These are phyloP conservation scores for Lanius collurio DNA, from an alignment of 2,113 vertebrate species.

Conservation along the genomic window DNA sequence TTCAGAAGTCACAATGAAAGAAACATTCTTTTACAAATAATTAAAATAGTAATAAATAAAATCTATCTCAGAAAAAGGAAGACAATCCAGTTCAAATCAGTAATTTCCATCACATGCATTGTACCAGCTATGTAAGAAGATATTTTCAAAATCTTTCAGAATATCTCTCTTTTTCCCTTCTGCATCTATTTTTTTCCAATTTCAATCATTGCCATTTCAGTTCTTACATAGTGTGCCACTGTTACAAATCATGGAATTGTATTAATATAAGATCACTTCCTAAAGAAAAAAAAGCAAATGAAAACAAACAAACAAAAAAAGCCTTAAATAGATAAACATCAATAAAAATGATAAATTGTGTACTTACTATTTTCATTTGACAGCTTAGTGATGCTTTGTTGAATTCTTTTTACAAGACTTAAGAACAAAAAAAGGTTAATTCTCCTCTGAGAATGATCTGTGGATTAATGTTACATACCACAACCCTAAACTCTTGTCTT, in stretches of 20 bases:
- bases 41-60: background rate
- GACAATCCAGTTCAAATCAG: background rate
- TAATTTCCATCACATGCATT: background rate
- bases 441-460: background rate
- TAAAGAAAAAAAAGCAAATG: background rate
- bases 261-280: background rate
- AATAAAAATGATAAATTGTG: background rate
- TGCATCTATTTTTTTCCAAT: background rate
- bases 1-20: background rate
- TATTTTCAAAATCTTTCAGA: background rate
- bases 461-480: background rate
- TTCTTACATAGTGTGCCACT: background rate
- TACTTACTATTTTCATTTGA: background rate
- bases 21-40: background rate
- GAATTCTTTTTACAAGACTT: background rate
- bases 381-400: background rate
- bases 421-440: background rate
- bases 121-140: background rate
- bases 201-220: background rate
- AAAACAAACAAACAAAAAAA: background rate
- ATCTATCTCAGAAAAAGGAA: background rate
- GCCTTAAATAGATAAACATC: background rate
- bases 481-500: background rate
- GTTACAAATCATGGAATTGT: background rate
- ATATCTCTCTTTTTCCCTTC: background rate